Evolutionary conservation across 2,113 vertebrate species (phyloP).

Genomic region (Spermophilus dauricus): DNA sequence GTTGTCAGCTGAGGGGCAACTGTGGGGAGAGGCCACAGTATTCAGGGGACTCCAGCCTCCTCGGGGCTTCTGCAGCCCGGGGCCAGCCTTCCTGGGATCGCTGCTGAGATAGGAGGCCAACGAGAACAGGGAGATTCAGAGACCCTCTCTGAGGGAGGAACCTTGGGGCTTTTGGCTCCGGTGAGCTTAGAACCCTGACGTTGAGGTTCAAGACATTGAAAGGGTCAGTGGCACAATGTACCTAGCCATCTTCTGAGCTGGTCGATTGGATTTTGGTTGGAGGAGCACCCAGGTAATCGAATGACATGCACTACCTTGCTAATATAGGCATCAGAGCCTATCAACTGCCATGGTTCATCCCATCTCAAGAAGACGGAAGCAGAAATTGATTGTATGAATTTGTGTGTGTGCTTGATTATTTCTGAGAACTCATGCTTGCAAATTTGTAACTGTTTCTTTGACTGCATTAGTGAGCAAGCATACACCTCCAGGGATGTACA

Average conservation of each 20-base stretch:
- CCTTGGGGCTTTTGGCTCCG: background rate
- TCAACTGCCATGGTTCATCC: background rate
- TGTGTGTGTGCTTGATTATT: background rate
- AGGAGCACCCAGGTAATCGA: background rate
- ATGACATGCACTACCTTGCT: fast-evolving
- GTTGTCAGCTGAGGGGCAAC: background rate
- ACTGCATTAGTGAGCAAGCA: background rate
- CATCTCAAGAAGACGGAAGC: background rate
- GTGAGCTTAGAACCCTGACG: background rate
- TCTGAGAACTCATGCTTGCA: background rate
- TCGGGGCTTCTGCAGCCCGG: background rate
- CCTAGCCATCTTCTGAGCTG: background rate
- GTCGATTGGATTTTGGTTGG: background rate
- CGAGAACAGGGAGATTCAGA: background rate
- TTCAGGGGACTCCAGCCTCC: background rate
- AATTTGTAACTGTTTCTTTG: background rate
- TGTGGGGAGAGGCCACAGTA: fast-evolving
- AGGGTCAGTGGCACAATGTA: background rate
- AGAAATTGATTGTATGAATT: background rate
- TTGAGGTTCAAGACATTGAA: background rate
- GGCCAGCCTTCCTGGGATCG: background rate
- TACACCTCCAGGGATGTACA: background rate
- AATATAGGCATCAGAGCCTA: background rate
- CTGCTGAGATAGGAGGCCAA: background rate
- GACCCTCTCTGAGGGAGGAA: background rate